phyloP scores from a whole-genome alignment of 2,797 vertebrate genomes.

The Sebastes miniatus region DNA sequence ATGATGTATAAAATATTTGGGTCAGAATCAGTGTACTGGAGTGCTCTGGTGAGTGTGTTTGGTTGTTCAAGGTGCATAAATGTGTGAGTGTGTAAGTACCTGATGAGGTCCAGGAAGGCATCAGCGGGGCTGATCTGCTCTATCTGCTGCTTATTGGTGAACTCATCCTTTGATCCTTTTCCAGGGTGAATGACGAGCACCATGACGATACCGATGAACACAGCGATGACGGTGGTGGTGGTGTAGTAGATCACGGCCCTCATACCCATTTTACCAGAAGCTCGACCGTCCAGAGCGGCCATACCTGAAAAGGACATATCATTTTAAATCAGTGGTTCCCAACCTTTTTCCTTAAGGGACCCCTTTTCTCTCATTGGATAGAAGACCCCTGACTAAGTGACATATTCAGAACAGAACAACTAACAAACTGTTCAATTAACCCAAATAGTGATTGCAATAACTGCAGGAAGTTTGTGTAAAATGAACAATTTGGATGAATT shows the following conservation, averaged over 20 bases:
- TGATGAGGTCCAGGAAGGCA: constrained; percentile 96
- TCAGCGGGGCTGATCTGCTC: constrained; percentile 92
- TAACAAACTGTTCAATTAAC: no score
- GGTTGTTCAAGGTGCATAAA: neutral
- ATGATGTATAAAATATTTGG: neutral
- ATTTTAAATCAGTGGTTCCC: neutral
- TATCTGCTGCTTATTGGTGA: constrained; percentile 88
- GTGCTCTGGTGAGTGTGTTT: neutral
- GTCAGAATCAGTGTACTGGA: neutral
- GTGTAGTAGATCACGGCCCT: constrained; percentile 96
- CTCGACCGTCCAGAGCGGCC: constrained; percentile 93
- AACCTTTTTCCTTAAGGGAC: no score
- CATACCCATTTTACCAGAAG: constrained; percentile 96
- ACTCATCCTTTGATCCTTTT: constrained; percentile 92
- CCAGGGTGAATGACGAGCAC: constrained; percentile 97
- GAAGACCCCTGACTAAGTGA: no score
- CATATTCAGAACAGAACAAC: no score
- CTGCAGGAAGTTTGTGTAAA: no score
- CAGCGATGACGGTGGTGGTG: constrained; percentile 94
- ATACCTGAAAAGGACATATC: constrained; percentile 83
- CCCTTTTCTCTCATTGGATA: no score
- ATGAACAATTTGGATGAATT: no score
- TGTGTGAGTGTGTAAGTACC: constrained; percentile 75
- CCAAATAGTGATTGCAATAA: no score
- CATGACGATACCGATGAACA: constrained; percentile 95